A percentile compares a stretch with the other conserved stretches of the same genome.
These are phyloP conservation scores for Mayetiola destructor DNA, from an alignment of 2,888 invertebrate genomes.

Conservation along the genomic window DNA sequence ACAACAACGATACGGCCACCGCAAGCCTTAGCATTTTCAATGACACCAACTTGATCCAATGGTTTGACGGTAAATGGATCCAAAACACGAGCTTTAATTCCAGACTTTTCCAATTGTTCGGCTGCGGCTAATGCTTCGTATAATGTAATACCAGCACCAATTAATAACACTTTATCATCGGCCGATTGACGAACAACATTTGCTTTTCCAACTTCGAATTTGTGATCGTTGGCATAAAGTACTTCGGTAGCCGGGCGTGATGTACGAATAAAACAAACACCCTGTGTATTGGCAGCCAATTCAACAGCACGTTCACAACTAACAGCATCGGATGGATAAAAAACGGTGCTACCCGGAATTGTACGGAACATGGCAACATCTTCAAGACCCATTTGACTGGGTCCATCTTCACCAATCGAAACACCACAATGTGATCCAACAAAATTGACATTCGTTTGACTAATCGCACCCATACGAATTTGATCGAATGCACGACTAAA, in stretches of 20 bases:
- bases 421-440: conserved; percentile 95
- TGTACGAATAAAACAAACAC: conserved; percentile 91
- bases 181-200: conserved; percentile 62
- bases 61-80: conserved; percentile 97
- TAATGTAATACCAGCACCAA: conserved; percentile 89
- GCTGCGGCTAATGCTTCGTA: conserved; percentile 82
- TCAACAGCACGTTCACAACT: conserved; percentile 89
- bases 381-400: conserved; percentile 99
- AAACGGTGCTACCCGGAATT: conserved; percentile 67
- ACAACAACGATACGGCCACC: conserved; percentile 79
- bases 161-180: conserved; percentile 68
- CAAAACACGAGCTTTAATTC: conserved; percentile 65
- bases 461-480: conserved; percentile 99
- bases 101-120: conserved; percentile 50
- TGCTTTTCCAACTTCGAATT: conserved; percentile 51
- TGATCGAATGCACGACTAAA: conserved; percentile 94
- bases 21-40: conserved; percentile 58
- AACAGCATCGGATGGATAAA: conserved; percentile 85
- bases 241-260: conserved; percentile 82
- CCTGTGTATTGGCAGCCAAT: conserved; percentile 85
- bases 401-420: conserved; percentile 97
- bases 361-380: conserved; percentile 91
- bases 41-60: conserved; percentile 63
- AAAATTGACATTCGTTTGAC: conserved; percentile 93
- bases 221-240: conserved; percentile 71